These are phyloP conservation scores for Phorcus lineatus DNA, from an alignment of 2,888 invertebrate genomes.

Conservation along the genomic window DNA sequence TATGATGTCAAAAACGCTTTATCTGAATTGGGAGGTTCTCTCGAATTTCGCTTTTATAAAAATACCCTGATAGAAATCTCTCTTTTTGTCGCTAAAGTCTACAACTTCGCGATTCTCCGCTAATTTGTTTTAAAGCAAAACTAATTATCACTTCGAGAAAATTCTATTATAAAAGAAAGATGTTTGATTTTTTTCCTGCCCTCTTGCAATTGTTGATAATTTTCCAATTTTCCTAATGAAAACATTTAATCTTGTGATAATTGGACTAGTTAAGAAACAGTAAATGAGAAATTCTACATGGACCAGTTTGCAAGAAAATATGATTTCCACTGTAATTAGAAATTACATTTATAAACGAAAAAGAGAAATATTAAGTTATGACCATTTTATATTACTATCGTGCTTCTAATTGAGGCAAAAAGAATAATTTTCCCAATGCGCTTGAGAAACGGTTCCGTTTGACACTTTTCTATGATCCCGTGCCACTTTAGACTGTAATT, in stretches of 20 bases:
- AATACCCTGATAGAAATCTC: too few species aligned
- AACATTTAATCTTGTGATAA: slow-evolving; percentile 1
- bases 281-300: background rate
- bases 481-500: slow-evolving; percentile 5
- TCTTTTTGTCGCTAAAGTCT: too few species aligned
- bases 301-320: background rate
- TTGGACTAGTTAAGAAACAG: background rate
- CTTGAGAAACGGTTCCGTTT: slow-evolving; percentile 1
- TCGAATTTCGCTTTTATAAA: too few species aligned
- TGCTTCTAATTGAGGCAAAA: slow-evolving; percentile 2
- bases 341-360: background rate
- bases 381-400: background rate
- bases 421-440: background rate
- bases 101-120: too few species aligned
- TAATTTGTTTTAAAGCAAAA: too few species aligned
- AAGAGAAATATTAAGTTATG: background rate
- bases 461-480: background rate
- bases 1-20: too few species aligned
- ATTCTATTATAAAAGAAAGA: too few species aligned
- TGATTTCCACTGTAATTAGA: background rate
- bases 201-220: background rate
- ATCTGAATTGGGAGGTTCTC: too few species aligned
- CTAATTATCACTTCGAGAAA: too few species aligned
- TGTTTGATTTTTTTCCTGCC: background rate
- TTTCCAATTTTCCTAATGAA: background rate